phyloP scores from a whole-genome alignment of 92 coral and sea anemone genomes.

The Desmophyllum pertusum region DNA sequence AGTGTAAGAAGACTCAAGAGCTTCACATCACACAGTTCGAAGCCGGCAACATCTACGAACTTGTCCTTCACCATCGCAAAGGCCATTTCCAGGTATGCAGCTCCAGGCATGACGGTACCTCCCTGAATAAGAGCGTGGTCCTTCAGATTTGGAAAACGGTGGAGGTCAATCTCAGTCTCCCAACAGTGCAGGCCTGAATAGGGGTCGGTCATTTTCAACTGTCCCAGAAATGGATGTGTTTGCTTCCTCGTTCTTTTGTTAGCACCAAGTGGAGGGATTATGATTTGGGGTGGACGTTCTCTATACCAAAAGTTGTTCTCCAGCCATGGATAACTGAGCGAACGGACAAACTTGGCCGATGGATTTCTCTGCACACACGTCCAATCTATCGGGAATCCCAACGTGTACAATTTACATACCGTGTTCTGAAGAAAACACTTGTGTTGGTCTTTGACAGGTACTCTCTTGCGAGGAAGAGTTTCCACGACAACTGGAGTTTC shows the following conservation, averaged over 20 bases:
- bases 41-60: conserved; percentile 42
- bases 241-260: background rate
- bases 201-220: conserved; percentile 60
- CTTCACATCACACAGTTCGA: conserved; percentile 64
- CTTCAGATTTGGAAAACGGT: conserved; percentile 68
- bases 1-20: conserved; percentile 76
- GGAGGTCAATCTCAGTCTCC: conserved; percentile 86
- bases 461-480: conserved; percentile 75
- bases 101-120: conserved; percentile 85
- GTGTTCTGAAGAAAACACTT: conserved; percentile 76
- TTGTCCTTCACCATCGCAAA: conserved; percentile 80
- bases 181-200: conserved; percentile 81
- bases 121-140: conserved; percentile 83
- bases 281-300: conserved; percentile 41
- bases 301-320: conserved; percentile 75
- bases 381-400: conserved; percentile 78
- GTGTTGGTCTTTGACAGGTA: conserved; percentile 62
- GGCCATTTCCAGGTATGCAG: conserved; percentile 84
- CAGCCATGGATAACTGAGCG: conserved; percentile 85
- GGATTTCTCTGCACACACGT: conserved; percentile 54
- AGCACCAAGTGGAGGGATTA: background rate
- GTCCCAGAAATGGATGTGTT: conserved; percentile 68
- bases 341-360: conserved; percentile 67
- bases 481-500: conserved; percentile 28
- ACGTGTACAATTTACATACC: conserved; percentile 60